Evolutionary conservation across 2,113 vertebrate species (phyloP).

Genomic region (Phaetusa simplex): DNA sequence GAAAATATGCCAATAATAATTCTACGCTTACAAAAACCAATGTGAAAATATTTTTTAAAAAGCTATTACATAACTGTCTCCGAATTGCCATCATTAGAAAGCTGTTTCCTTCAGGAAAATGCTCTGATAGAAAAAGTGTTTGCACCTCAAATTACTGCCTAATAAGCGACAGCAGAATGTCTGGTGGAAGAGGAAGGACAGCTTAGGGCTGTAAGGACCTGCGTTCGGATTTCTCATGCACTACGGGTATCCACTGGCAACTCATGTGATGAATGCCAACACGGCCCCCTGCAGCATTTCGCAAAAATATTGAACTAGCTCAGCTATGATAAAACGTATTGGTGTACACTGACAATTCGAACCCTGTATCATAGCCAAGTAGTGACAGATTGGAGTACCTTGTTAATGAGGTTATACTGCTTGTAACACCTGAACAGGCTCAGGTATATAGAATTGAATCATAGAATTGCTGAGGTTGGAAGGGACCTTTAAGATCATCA

Average conservation of each 20-base stretch:
- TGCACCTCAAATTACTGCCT: not conserved
- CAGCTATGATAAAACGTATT: not conserved
- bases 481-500: too few species aligned
- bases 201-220: not conserved
- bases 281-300: not conserved
- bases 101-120: not conserved
- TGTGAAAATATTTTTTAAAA: not conserved
- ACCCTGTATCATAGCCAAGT: not conserved
- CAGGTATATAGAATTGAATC: not conserved
- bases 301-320: not conserved
- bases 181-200: not conserved
- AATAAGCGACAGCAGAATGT: not conserved
- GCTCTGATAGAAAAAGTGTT: not conserved
- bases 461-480: too few species aligned
- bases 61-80: not conserved
- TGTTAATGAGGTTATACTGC: not conserved
- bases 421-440: not conserved
- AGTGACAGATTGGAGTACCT: not conserved
- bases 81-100: constrained; percentile 9
- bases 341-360: not conserved
- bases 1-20: constrained; percentile 29
- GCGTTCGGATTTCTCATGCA: not conserved
- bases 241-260: not conserved
- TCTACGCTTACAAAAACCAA: not conserved
- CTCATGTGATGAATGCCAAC: not conserved